Conservation (phyloP, 2,113 vertebrate species). For the Sinocyclocheilus anshuiensis region DNA sequence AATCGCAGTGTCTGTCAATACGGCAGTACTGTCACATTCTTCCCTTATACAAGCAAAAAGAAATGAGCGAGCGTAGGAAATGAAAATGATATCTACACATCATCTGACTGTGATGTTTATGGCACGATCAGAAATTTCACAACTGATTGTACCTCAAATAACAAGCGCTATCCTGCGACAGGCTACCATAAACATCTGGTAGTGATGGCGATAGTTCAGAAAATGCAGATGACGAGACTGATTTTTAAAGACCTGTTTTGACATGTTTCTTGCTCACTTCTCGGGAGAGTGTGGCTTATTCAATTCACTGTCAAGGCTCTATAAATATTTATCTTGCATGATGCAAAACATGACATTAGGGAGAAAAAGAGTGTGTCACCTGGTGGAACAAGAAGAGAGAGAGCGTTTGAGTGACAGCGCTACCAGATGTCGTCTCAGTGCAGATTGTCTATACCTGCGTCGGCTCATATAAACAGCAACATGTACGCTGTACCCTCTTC, state of each 20-base stretch:
- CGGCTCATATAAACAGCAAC: conserved; percentile 51
- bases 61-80: background rate
- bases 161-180: background rate
- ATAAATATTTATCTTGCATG: conserved; percentile 61
- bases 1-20: conserved; percentile 15
- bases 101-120: background rate
- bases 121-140: conserved; percentile 13
- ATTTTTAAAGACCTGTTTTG: conserved; percentile 46
- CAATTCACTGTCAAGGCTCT: conserved; percentile 57
- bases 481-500: conserved; percentile 13
- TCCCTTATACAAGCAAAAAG: background rate
- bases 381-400: conserved; percentile 54
- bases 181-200: conserved; percentile 29
- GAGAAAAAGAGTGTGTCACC: conserved; percentile 52
- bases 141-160: conserved; percentile 17
- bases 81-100: conserved; percentile 12
- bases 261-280: conserved; percentile 44
- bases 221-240: conserved; percentile 34
- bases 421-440: conserved; percentile 55
- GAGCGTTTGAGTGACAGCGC: conserved; percentile 53
- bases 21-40: conserved; percentile 12
- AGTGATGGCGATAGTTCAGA: conserved; percentile 28
- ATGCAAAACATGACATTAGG: conserved; percentile 62
- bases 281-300: conserved; percentile 51
- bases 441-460: conserved; percentile 51